Base-by-base conservation (phyloP, 1,140 invertebrate genomes). In the Penaeus vannamei region DNA sequence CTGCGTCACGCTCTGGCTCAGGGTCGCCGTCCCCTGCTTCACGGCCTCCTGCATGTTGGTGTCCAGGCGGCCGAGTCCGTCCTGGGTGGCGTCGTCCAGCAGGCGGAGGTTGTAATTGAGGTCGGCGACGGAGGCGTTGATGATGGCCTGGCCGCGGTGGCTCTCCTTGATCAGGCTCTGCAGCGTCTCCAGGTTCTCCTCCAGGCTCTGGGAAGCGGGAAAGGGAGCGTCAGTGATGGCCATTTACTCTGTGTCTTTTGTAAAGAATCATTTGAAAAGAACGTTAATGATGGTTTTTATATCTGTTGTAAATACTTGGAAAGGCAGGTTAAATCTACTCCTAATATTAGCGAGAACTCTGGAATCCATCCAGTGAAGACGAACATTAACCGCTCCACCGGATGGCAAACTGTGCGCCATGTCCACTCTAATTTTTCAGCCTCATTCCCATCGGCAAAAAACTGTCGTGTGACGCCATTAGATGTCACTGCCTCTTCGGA, bases 101-200 rank as follows among this genome's bases (percentile, higher is more conserved):
- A 72, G 62, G 32, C 76, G 53, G 14, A 91, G 84, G 60, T 84
- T 86, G 0, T 80, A 81, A 3, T 69, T 69, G 5, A 90, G 42
- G 17, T 86, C 61, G 3, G 69, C 81, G 7, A 91, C 66, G 32
- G 88, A 91, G 29, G 85, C 83, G 19, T 91, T 90, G 36, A 90
- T 80, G 26, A 84, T 14, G 19, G 59, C 77, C 60, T 90, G 86
- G 26, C 80, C 89, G 26, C 60, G 62, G 53, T 87, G 59, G 59
- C 84, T 91, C 61, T 91, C 89, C 22, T 77, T 61, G n/a, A 91
- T 66, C 3, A 91, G 59, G 23, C 19, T 86, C 60, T 90, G 72
- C 26, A 91, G 89, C 8, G 84, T 86, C 17, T 22, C 77, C 76
- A 89, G 46, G 61, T 90, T 86, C 36, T 90, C 84, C 29, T 87